Percentiles rank a stretch among this genome's conserved stretches.
Conservation (phyloP, 2,888 invertebrate species). For the Sericinus montela region DNA sequence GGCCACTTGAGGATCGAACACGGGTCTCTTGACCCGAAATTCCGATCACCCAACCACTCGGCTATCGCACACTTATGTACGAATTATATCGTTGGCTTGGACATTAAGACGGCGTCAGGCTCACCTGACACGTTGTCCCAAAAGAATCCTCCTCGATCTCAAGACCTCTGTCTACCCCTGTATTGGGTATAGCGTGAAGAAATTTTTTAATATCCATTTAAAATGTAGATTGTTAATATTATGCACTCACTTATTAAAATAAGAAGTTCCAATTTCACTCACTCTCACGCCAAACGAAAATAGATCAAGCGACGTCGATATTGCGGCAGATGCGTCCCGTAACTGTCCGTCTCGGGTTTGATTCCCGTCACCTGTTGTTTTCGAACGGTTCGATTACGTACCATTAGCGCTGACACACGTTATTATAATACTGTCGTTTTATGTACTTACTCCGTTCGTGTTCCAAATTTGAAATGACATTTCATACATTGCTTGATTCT, state of each 20-base stretch:
- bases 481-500: no score
- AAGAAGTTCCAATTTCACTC: slow-evolving; percentile 2
- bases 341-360: slow-evolving; percentile 63
- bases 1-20: no score
- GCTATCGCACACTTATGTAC: no score
- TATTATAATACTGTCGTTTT: slow-evolving; percentile 57
- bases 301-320: slow-evolving; percentile 38
- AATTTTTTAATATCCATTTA: no score
- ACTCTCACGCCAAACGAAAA: slow-evolving; percentile 29
- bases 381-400: slow-evolving; percentile 65
- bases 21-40: no score
- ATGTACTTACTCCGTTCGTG: slow-evolving; percentile 1
- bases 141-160: no score
- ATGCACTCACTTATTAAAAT: neutral
- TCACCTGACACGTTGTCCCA: no score
- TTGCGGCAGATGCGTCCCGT: slow-evolving; percentile 57
- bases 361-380: slow-evolving; percentile 73
- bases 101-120: no score
- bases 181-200: no score
- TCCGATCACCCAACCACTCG: no score
- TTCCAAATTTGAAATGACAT: neutral
- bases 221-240: neutral
- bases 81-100: no score
- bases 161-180: no score
- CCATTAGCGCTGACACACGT: slow-evolving; percentile 65